Percentiles rank a stretch among this genome's conserved stretches.
phyloP scores from a whole-genome alignment of 2,888 invertebrate species.

The Dynastes maya region DNA sequence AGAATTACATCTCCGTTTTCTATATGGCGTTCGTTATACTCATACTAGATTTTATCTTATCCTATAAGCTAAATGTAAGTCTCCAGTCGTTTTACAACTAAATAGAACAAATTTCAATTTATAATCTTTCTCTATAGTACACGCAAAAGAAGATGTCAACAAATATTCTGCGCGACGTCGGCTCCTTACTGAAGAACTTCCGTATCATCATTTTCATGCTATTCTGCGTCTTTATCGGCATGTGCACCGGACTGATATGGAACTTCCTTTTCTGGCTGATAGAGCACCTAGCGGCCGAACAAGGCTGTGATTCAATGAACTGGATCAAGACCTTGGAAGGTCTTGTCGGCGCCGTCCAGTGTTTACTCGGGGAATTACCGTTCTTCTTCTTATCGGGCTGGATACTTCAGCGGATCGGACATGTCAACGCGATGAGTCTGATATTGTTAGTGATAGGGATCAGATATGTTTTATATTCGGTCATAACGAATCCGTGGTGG shows the following conservation, averaged over 20 bases:
- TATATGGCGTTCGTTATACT: slow-evolving; percentile 81
- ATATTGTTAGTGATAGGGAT: slow-evolving; percentile 86
- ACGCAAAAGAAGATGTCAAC: slow-evolving; percentile 78
- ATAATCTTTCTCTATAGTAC: slow-evolving; percentile 71
- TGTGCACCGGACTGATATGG: slow-evolving; percentile 90
- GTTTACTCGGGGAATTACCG: slow-evolving; percentile 88
- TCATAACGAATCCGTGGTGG: slow-evolving; percentile 86
- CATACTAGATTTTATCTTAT: slow-evolving; percentile 78
- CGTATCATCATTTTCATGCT: slow-evolving; percentile 83
- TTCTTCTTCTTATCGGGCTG: slow-evolving; percentile 88
- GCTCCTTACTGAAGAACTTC: slow-evolving; percentile 77
- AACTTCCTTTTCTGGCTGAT: slow-evolving; percentile 90
- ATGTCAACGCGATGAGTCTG: slow-evolving; percentile 87
- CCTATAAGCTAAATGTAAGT: slow-evolving; percentile 76
- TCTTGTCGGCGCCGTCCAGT: slow-evolving; percentile 82
- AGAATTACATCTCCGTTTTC: slow-evolving; percentile 88
- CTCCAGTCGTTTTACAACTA: neutral
- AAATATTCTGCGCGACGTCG: slow-evolving; percentile 81
- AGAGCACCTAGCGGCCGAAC: slow-evolving; percentile 78
- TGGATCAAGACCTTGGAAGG: slow-evolving; percentile 71
- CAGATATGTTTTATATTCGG: slow-evolving; percentile 87
- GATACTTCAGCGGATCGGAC: slow-evolving; percentile 86
- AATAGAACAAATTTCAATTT: too few species aligned
- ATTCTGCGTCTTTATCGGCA: slow-evolving; percentile 87
- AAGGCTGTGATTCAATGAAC: slow-evolving; percentile 66